Base-by-base conservation (phyloP, 2,113 vertebrate species). In the Paracanthobrama guichenoti region DNA sequence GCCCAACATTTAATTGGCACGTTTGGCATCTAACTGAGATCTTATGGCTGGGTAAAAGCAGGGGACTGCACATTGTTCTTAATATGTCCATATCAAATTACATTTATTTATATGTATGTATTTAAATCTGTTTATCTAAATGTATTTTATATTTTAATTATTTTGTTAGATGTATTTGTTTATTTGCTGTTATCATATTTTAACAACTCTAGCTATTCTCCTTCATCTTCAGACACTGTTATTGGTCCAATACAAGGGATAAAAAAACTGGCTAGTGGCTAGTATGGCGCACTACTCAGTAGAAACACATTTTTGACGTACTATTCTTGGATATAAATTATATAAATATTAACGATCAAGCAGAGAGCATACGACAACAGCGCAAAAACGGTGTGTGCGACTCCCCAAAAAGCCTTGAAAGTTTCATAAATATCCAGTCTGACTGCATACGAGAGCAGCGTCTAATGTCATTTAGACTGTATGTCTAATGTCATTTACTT, bases 1-100 rank as follows among this genome's bases (percentile, higher is more conserved):
- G 20, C 28, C 31, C 28, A 44, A 53, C 35, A 28, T 62, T 39
- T 57, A 84, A 50, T 64, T 71, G 39, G 77, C 53, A 50, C 24
- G 0, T 26, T 39, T 73, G 46, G 55, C 60, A 81, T 81, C n/a
- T 44, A 85, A 59, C 42, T 76, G 69, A 31, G 71, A 83, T 83
- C 35, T 46, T 44, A 26, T 62, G 39, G 42, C 46, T 42, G 16
- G 14, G 22, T 16, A 62, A 78, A 79, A 79, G 13, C 39, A 79
- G 39, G 57, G 22, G 39, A 44, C 53, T n/a, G 22, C n/a, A 1
- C 4, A 44, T 57, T 24, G 24, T 4, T 20, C 53, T 78, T 77
- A 22, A 57, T 3, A n/a, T 20, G 11, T 26, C 8, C 2, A 35
- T 31, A 35, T 67, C 31, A 11, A 18, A 20, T 67, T 14, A 39